These are phyloP conservation scores for Taurulus bubalis DNA, from an alignment of 2,113 vertebrate genomes.

Conservation along the genomic window DNA sequence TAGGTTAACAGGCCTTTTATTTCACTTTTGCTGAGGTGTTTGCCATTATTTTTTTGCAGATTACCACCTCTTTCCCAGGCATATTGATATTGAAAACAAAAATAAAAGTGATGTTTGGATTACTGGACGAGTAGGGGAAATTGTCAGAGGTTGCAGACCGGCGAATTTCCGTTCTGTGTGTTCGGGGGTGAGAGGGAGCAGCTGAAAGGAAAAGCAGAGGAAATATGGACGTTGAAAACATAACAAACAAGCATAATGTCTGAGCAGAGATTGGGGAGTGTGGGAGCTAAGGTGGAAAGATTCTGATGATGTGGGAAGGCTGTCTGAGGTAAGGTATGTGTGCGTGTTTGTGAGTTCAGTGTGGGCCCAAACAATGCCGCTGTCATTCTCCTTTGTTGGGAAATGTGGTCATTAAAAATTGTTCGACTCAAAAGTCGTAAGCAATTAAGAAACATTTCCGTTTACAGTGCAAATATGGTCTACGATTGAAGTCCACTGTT, in stretches of 20 bases:
- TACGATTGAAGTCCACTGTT: not conserved
- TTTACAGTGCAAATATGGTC: conserved; percentile 9
- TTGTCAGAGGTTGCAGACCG: conserved; percentile 65
- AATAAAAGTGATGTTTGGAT: conserved; percentile 67
- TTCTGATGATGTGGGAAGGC: conserved; percentile 45
- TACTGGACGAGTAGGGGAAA: conserved; percentile 55
- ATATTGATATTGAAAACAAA: conserved; percentile 56
- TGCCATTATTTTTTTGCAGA: conserved; percentile 45
- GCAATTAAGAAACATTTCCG: conserved; percentile 24
- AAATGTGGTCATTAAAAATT: conserved; percentile 29
- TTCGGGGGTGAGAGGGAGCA: conserved; percentile 39
- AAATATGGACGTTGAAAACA: conserved; percentile 80
- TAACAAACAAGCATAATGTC: conserved; percentile 80
- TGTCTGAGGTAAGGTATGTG: conserved; percentile 29
- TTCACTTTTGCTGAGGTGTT: conserved; percentile 21
- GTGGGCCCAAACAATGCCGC: conserved; percentile 29
- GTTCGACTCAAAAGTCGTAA: not conserved
- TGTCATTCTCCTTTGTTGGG: conserved; percentile 21
- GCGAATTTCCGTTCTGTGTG: conserved; percentile 68
- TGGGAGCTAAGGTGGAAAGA: conserved; percentile 42
- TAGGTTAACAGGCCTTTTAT: conserved; percentile 51
- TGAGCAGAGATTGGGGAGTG: conserved; percentile 56
- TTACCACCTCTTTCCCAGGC: conserved; percentile 60
- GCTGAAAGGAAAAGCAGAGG: conserved; percentile 78
- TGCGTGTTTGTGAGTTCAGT: not conserved